These are phyloP conservation scores for Mycteria americana DNA, from an alignment of 2,797 vertebrate genomes.

Conservation along the genomic window DNA sequence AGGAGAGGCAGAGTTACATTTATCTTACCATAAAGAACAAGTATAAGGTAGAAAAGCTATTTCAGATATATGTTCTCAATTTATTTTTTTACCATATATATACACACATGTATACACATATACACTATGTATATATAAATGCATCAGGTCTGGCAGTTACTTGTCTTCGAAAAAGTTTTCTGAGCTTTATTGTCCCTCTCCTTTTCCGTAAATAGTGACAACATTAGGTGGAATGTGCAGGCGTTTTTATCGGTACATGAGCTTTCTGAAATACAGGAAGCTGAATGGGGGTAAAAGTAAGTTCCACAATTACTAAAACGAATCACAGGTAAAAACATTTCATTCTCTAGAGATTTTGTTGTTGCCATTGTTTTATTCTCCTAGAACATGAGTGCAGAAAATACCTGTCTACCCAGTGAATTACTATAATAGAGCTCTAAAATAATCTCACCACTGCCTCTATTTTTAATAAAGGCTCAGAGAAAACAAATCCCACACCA, in stretches of 20 bases:
- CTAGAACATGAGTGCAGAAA: neutral
- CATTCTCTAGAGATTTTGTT: neutral
- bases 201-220: neutral
- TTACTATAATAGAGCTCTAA: neutral
- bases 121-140: neutral
- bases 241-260: fast-evolving
- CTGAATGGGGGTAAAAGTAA: neutral
- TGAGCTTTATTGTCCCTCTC: neutral
- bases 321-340: neutral
- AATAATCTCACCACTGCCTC: neutral
- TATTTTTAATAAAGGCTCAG: neutral
- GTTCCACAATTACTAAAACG: neutral
- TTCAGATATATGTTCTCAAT: neutral
- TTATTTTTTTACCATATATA: neutral
- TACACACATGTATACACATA: too few relatives aligned
- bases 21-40: neutral
- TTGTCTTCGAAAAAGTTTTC: neutral
- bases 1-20: neutral
- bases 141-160: neutral
- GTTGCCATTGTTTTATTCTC: neutral
- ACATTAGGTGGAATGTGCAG: neutral
- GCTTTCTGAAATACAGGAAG: neutral
- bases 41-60: neutral
- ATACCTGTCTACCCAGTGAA: neutral
- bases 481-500: neutral